Evolutionary conservation across 30 jellyfish, hydroid and myxozoan species (phyloP).

Genomic region (Pseudorhiza aurosa): DNA sequence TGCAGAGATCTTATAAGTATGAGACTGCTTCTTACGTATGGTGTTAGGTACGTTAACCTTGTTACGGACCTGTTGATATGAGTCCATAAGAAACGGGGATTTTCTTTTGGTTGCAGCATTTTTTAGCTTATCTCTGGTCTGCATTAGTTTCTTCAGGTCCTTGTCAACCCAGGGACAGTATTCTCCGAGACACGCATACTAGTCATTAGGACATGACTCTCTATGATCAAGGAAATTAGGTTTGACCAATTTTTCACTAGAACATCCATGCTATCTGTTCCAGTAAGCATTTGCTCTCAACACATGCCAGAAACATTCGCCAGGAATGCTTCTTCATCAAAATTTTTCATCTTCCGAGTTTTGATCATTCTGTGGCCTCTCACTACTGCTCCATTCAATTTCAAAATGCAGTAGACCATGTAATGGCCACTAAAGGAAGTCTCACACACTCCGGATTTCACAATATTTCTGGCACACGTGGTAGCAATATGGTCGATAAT

Average conservation of each 20-base stretch:
- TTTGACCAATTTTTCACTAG: constrained; percentile 25
- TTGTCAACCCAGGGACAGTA: constrained; percentile 55
- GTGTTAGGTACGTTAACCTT: constrained; percentile 11
- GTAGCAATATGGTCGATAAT: constrained; percentile 47
- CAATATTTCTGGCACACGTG: constrained; percentile 7
- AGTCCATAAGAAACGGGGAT: constrained; percentile 31
- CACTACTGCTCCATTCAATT: not conserved
- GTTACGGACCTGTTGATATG: constrained; percentile 10
- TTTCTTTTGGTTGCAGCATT: constrained; percentile 12
- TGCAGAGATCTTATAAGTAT: not conserved
- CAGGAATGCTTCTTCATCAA: not conserved
- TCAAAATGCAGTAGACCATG: constrained; percentile 14
- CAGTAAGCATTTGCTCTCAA: not conserved
- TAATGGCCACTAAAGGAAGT: constrained; percentile 18
- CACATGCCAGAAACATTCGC: not conserved
- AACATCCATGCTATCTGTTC: constrained; percentile 27
- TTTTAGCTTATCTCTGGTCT: constrained; percentile 48
- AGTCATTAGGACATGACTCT: constrained; percentile 21
- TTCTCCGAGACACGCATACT: constrained; percentile 52
- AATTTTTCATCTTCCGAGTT: constrained; percentile 1
- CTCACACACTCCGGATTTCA: constrained; percentile 32
- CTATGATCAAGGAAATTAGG: constrained; percentile 16
- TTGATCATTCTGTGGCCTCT: constrained; percentile 2
- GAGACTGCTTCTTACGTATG: not conserved
- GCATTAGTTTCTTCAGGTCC: constrained; percentile 32